Evolutionary conservation across 2,797 vertebrate genomes (phyloP).

Genomic region (Pteropus rufus): DNA sequence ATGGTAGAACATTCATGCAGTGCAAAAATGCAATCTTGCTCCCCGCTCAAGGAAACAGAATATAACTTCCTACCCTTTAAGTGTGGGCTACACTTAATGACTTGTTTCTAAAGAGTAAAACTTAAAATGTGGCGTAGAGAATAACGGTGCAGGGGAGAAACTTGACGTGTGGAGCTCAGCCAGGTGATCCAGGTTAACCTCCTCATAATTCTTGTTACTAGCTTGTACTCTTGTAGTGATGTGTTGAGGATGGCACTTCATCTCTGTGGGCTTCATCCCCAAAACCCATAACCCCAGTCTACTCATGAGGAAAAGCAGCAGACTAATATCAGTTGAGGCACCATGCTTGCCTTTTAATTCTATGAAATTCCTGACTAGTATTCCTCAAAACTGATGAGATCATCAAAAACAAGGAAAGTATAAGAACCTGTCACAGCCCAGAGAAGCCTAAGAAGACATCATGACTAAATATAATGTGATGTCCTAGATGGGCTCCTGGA

Average conservation of each 20-base stretch:
- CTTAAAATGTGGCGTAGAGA: not conserved
- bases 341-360: not conserved
- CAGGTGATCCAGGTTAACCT: not conserved
- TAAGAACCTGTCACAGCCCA: not conserved
- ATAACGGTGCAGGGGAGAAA: not conserved
- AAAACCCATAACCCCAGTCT: not conserved
- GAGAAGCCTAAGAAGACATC: not conserved
- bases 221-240: not conserved
- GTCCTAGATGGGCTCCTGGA: not conserved
- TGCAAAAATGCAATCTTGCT: not conserved
- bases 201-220: not conserved
- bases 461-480: not conserved
- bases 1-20: not conserved
- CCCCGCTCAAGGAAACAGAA: not conserved
- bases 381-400: not conserved
- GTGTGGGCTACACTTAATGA: not conserved
- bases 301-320: not conserved
- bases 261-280: not conserved
- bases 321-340: not conserved
- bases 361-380: not conserved
- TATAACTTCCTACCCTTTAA: not conserved
- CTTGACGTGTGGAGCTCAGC: not conserved
- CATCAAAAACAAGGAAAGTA: not conserved
- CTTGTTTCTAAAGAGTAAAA: not conserved
- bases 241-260: not conserved